Evolutionary conservation across 2,888 invertebrate species (phyloP).

Genomic region (Bhutanitis thaidina): DNA sequence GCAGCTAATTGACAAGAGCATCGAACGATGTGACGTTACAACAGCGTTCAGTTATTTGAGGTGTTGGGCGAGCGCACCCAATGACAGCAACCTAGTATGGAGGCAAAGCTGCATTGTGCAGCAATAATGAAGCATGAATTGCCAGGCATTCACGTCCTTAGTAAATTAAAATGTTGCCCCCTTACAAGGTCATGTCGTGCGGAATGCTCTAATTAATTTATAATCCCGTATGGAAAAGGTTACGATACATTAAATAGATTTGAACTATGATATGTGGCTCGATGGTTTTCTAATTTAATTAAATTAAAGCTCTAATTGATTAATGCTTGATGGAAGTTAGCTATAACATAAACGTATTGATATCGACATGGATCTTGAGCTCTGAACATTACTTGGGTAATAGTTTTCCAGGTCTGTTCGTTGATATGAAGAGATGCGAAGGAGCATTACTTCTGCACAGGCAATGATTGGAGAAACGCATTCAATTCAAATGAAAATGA

Average conservation of each 20-base stretch:
- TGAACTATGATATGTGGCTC: background rate
- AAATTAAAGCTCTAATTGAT: background rate
- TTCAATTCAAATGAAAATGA: too few relatives aligned
- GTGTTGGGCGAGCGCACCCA: slow-evolving; percentile 29
- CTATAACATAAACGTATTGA: background rate
- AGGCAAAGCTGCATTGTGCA: slow-evolving; percentile 15
- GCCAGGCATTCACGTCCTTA: slow-evolving; percentile 3
- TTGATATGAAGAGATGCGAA: too few relatives aligned
- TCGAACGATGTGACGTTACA: slow-evolving; percentile 31
- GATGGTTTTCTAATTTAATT: background rate
- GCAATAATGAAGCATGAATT: slow-evolving; percentile 19
- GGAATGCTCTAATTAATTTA: slow-evolving; percentile 15
- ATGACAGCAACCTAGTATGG: slow-evolving; percentile 21
- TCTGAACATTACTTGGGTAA: too few relatives aligned
- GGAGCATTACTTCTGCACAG: too few relatives aligned
- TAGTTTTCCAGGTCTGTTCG: too few relatives aligned
- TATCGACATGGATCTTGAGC: too few relatives aligned
- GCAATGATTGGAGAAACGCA: too few relatives aligned
- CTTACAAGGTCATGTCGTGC: slow-evolving; percentile 19
- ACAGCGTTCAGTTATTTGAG: slow-evolving; percentile 21
- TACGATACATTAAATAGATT: background rate
- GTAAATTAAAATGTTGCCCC: slow-evolving; percentile 20
- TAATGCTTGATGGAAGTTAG: background rate
- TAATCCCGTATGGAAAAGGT: slow-evolving; percentile 1
- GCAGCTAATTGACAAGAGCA: slow-evolving; percentile 49